Evolutionary conservation across 2,797 vertebrate genomes (phyloP), one percentile per base, ranked within the genome.

Genomic region (Spondyliosoma cantharus): DNA sequence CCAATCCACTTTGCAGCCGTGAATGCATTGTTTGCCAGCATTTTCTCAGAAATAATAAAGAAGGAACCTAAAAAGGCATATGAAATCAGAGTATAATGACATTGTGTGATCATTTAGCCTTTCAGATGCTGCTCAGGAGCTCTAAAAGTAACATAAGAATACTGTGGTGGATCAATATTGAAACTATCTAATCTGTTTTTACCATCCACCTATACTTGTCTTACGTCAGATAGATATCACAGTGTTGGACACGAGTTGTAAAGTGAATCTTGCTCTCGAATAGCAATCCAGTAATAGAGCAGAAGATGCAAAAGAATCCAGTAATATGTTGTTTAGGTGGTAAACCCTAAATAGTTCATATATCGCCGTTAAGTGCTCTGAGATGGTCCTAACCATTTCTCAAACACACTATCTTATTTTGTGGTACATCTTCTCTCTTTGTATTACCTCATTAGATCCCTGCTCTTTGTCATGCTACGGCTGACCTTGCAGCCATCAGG

Each of bases 91-190:
- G 83, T 74, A 83, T 92, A 92, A 92, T 91, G 92, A 85, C 92
- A 92, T 89, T 89, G 87, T 80, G 82, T 83, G 78, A 93, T 91
- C 90, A 84, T 91, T 92, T 85, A 68, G 85, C 88, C 84, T 73
- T 62, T 70, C 79, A 57, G 88, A 86, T 27, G 50, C 77, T 80
- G 84, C 86, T 90, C 81, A 88, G 77, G 76, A 90, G 90, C 90
- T 89, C 80, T 90, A 89, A 91, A 94, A 93, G 94, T 94, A 95
- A 95, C 93, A 95, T 92, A 93, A 95, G 90, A 93, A 90, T 94
- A 91, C 86, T 90, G 90, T 91, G 89, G 93, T 92, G 89, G 96
- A 96, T 96, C 95, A 95, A 96, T 96, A 96, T 86, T 92, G 45
- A 88, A 95, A 90, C 92, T 92, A 95, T 93, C 85, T 94, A 92